Percentiles rank a stretch among this genome's conserved stretches.
Evolutionary conservation across 1,140 invertebrate genomes (phyloP).

Genomic region (Drosophila sp.): DNA sequence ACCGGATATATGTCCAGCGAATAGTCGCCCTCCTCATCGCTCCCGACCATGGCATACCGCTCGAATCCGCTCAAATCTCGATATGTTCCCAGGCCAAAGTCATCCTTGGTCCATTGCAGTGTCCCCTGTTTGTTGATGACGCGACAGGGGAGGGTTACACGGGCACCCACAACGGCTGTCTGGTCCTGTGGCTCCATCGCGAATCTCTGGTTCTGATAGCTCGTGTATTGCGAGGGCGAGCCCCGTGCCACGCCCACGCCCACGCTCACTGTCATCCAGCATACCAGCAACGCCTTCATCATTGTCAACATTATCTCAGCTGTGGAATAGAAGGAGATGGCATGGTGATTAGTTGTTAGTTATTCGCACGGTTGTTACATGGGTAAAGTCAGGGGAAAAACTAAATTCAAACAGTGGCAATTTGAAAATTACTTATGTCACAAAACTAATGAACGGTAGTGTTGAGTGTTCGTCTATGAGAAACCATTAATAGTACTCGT

Average conservation of each 20-base stretch:
- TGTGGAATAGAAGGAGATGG: neutral
- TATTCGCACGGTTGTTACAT: no score
- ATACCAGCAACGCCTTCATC: slow-evolving; percentile 28
- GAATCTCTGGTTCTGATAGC: slow-evolving; percentile 88
- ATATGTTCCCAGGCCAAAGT: slow-evolving; percentile 92
- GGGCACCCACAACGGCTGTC: slow-evolving; percentile 89
- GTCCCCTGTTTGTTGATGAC: slow-evolving; percentile 90
- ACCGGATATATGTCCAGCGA: slow-evolving; percentile 90
- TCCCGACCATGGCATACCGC: slow-evolving; percentile 92
- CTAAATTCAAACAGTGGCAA: no score
- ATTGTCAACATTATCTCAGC: slow-evolving; percentile 13
- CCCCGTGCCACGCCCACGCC: slow-evolving; percentile 4
- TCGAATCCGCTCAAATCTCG: slow-evolving; percentile 91
- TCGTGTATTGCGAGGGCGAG: slow-evolving; percentile 60
- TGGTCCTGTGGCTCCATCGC: slow-evolving; percentile 94
- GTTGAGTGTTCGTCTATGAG: no score
- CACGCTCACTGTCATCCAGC: neutral
- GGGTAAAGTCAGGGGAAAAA: no score
- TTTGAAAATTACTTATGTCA: no score
- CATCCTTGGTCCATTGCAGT: slow-evolving; percentile 94
- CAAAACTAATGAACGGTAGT: no score
- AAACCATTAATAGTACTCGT: no score
- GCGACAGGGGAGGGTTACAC: slow-evolving; percentile 89
- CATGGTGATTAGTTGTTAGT: neutral
- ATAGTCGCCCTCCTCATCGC: slow-evolving; percentile 92